Evolutionary conservation across 1,140 invertebrate genomes (phyloP), one percentile per base, ranked within the genome.

Genomic region (Drosophila bifasciata): DNA sequence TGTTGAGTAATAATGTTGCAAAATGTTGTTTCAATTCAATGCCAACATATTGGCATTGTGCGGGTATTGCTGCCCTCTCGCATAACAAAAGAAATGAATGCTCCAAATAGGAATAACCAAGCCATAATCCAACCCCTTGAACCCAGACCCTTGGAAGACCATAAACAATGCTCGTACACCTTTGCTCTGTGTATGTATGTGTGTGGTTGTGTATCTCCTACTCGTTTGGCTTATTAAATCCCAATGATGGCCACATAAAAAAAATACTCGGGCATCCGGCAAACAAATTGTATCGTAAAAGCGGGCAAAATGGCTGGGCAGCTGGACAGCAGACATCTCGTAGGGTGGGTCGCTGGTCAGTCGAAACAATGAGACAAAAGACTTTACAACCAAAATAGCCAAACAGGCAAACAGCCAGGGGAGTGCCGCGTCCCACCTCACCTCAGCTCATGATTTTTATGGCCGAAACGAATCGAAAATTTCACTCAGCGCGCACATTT

Each of bases 201-300:
- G 39, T 49, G 28, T 40, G 28, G 23, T n/a, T n/a, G n/a, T n/a
- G n/a, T n/a, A n/a, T n/a, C 62, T 51, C 44, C 55, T 1, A 5
- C 32, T 36, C 32, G 36, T 68, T 69, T 68, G 81, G 81, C 81
- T 85, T 85, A 85, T 85, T 85, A 85, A 85, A 86, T 86, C 80
- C 77, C 76, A 86, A 85, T 85, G 77, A 77, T 77, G 69, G 62
- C 63, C 50, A 66, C 60, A 85, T 85, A 85, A 85, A 84, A 74
- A 81, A 77, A 69, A 59, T 48, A 57, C 66, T 48, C 50, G 50
- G 52, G 58, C 46, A 72, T 63, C 55, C 57, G 71, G 76, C 68
- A 69, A 69, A 86, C 80, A 86, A 85, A 85, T 85, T 84, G 81
- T 80, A 86, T 86, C 81, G 63, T 84, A 86, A 84, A 84, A 79